Evolutionary conservation across 2,113 vertebrate species (phyloP).

Genomic region (Hirundichthys speculiger): DNA sequence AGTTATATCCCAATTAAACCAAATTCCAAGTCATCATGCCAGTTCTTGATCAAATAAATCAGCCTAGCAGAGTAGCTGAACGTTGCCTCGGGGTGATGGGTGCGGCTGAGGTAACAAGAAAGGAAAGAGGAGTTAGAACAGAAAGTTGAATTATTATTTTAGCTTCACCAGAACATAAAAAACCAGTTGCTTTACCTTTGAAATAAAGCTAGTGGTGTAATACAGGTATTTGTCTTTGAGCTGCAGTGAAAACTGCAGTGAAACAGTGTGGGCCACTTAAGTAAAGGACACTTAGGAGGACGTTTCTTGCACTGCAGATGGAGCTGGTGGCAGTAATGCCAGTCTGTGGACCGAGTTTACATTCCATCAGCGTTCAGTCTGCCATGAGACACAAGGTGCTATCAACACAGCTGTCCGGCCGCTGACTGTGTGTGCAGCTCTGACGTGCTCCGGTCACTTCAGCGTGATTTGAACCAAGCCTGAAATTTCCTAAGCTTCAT

Average conservation of each 20-base stretch:
- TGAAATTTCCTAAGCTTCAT: conserved; percentile 35
- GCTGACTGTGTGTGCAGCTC: not conserved
- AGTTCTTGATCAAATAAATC: too few species aligned
- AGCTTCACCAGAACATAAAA: too few species aligned
- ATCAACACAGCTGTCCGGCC: conserved; percentile 39
- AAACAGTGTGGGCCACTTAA: too few species aligned
- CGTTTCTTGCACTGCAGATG: conserved; percentile 1
- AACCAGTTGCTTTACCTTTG: not conserved
- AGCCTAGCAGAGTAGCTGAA: too few species aligned
- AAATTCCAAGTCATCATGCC: too few species aligned
- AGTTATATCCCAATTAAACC: too few species aligned
- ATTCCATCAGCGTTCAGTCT: conserved; percentile 48
- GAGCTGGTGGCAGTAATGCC: conserved; percentile 28
- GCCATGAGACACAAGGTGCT: conserved; percentile 36
- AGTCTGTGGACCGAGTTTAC: conserved; percentile 46
- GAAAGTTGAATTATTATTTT: not conserved
- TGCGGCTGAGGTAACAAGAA: too few species aligned
- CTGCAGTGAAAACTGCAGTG: not conserved
- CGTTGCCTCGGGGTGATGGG: too few species aligned
- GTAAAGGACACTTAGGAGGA: not conserved
- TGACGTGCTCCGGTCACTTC: conserved; percentile 14
- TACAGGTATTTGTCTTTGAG: conserved; percentile 1
- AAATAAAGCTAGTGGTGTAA: not conserved
- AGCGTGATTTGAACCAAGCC: conserved; percentile 28
- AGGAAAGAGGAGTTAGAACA: too few species aligned